phyloP scores from a whole-genome alignment of 2,888 invertebrate species.

The Mythimna albipuncta region DNA sequence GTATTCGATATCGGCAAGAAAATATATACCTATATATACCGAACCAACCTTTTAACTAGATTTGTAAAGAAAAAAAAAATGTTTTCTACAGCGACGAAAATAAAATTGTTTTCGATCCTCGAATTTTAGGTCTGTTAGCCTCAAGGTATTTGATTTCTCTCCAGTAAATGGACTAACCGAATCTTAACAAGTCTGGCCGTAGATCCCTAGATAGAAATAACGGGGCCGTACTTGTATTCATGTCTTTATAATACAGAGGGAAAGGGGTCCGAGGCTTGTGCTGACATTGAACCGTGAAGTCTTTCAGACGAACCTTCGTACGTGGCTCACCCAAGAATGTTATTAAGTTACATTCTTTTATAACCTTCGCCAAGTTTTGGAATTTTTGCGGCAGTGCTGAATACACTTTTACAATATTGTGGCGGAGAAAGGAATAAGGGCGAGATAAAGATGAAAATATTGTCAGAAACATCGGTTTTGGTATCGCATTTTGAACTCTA shows the following conservation, averaged over 20 bases:
- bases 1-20: too few relatives aligned
- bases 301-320: conserved; percentile 65
- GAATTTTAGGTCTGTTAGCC: conserved; percentile 21
- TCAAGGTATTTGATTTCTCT: conserved; percentile 30
- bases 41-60: conserved; percentile 12
- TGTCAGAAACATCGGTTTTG: conserved; percentile 36
- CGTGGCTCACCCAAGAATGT: conserved; percentile 72
- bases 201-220: conserved; percentile 47
- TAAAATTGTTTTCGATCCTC: conserved; percentile 18
- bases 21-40: not conserved
- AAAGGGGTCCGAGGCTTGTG: conserved; percentile 64
- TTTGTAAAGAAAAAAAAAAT: conserved; percentile 11
- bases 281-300: conserved; percentile 68
- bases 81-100: conserved; percentile 12
- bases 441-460: conserved; percentile 64
- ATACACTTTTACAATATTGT: conserved; percentile 69
- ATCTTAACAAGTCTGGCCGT: conserved; percentile 37
- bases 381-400: conserved; percentile 68
- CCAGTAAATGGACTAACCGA: conserved; percentile 28
- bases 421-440: conserved; percentile 58
- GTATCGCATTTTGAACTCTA: conserved; percentile 47
- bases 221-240: conserved; percentile 48
- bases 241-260: conserved; percentile 47
- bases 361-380: conserved; percentile 68
- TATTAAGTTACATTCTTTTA: conserved; percentile 74